Percentiles rank a stretch among this genome's conserved stretches.
phyloP scores from a whole-genome alignment of 2,888 invertebrate genomes.

The Platycnemis pennipes region DNA sequence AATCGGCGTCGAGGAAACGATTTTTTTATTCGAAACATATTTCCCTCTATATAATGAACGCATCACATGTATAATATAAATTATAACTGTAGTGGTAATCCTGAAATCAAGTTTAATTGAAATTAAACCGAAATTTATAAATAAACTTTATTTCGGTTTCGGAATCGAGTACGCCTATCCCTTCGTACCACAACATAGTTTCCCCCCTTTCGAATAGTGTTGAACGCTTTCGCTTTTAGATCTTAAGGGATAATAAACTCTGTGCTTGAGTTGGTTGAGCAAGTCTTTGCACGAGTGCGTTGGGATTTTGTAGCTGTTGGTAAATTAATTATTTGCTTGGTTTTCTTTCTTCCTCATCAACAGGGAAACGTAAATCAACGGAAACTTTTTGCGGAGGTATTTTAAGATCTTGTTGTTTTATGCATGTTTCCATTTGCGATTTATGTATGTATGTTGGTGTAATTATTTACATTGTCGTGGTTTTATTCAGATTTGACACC shows the following conservation, averaged over 20 bases:
- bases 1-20: neutral
- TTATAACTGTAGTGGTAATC: neutral
- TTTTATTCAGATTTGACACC: constrained; percentile 23
- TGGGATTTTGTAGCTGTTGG: neutral
- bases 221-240: constrained; percentile 40
- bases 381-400: neutral
- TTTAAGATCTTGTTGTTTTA: neutral
- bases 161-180: neutral
- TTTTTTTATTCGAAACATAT: neutral
- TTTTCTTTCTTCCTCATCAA: neutral
- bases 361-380: neutral
- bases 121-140: neutral
- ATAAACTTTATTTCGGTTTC: neutral
- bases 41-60: too few species aligned
- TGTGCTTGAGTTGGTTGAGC: neutral
- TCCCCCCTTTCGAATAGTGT: constrained; percentile 61
- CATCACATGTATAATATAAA: neutral
- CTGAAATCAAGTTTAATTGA: neutral
- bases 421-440: neutral
- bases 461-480: neutral
- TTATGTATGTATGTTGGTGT: neutral
- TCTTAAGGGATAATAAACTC: neutral
- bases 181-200: neutral
- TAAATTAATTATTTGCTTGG: neutral
- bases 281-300: neutral